These are phyloP conservation scores for Macaca nemestrina DNA, from an alignment of 2,113 vertebrate species.

Conservation along the genomic window DNA sequence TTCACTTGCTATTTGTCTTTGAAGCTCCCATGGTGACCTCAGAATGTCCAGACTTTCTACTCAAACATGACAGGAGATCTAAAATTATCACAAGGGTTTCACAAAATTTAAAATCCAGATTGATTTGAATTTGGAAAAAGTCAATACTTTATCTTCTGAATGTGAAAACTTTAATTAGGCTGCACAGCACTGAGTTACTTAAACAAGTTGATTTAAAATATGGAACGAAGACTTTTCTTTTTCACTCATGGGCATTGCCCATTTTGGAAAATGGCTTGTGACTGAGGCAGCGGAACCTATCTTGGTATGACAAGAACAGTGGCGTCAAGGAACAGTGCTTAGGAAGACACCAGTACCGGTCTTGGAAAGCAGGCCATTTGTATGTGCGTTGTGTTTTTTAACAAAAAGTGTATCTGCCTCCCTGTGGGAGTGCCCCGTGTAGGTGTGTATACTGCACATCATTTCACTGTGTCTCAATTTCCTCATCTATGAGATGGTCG, in stretches of 20 bases:
- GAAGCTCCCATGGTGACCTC: neutral
- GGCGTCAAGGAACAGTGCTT: neutral
- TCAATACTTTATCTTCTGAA: neutral
- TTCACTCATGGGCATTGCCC: neutral
- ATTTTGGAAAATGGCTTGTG: neutral
- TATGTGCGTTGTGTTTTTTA: neutral
- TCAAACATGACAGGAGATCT: neutral
- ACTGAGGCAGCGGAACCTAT: neutral
- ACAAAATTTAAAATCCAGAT: constrained; percentile 9
- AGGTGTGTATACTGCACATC: neutral
- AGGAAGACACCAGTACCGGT: neutral
- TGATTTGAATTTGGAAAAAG: neutral
- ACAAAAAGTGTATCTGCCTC: neutral
- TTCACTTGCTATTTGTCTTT: constrained; percentile 52
- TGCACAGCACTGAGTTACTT: neutral
- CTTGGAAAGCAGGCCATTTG: neutral
- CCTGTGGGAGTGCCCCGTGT: neutral
- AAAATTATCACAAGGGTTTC: neutral
- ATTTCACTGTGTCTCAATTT: neutral
- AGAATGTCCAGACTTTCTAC: neutral
- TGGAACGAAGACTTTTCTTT: neutral
- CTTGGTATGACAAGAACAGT: neutral
- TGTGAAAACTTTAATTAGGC: neutral
- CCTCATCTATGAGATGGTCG: neutral
- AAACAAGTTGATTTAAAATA: neutral